phyloP scores from a whole-genome alignment of 2,113 vertebrate genomes.

The Lasiurus cinereus region DNA sequence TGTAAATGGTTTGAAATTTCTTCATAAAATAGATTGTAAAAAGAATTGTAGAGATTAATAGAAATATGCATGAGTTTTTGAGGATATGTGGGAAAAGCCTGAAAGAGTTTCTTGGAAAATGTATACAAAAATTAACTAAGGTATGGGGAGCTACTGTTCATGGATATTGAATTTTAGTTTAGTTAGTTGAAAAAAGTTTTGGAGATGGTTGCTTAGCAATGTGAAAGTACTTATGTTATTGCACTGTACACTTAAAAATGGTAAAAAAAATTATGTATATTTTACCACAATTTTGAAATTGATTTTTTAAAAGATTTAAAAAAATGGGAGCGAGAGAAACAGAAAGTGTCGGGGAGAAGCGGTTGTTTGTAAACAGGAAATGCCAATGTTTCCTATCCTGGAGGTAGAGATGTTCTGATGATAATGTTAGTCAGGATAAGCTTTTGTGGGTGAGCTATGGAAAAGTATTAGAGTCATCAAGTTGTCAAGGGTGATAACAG shows the following conservation, averaged over 20 bases:
- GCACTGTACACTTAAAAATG: not conserved
- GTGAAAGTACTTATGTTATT: not conserved
- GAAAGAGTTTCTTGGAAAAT: not conserved
- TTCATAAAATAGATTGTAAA: not conserved
- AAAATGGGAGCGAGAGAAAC: not conserved
- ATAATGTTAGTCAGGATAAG: not conserved
- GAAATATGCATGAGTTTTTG: not conserved
- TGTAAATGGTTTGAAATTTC: slow-evolving; percentile 25
- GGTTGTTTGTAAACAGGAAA: slow-evolving; percentile 2
- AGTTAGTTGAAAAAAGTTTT: slow-evolving; percentile 1
- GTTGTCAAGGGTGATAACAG: not conserved
- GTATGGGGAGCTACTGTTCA: not conserved
- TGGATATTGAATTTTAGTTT: not conserved
- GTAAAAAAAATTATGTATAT: not conserved
- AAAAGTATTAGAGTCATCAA: slow-evolving; percentile 1
- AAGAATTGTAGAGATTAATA: not conserved
- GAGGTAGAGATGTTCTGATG: not conserved
- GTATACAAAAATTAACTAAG: not conserved
- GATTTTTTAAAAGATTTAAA: not conserved
- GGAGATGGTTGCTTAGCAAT: not conserved
- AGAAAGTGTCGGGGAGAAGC: not conserved
- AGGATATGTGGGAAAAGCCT: not conserved
- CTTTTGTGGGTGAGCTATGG: not conserved
- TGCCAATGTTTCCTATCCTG: not conserved
- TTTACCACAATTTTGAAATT: slow-evolving; percentile 5